A percentile compares a stretch with the other conserved stretches of the same genome.
These are phyloP conservation scores for Spondyliosoma cantharus DNA, from an alignment of 2,797 vertebrate genomes.

Conservation along the genomic window DNA sequence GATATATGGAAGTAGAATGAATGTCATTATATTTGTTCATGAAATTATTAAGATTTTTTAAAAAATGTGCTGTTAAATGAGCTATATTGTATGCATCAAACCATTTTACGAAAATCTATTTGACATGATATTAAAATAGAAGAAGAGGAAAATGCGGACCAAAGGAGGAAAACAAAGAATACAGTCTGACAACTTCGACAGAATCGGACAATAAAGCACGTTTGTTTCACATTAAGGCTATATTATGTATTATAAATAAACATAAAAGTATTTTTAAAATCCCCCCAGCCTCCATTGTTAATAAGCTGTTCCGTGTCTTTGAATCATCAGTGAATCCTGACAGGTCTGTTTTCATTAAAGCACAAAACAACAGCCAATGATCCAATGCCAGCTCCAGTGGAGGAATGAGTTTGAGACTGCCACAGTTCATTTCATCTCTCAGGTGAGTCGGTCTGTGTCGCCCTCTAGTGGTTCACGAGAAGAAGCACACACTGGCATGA, in stretches of 20 bases:
- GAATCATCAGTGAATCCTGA: neutral
- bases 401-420: too few relatives aligned
- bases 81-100: neutral
- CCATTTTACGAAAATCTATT: neutral
- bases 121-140: neutral
- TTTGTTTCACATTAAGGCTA: neutral
- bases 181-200: neutral
- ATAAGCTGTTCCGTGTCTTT: neutral
- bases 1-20: neutral
- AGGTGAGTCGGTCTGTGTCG: slow-evolving; percentile 35
- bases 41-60: neutral
- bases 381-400: neutral
- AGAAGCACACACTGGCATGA: neutral
- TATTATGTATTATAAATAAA: neutral
- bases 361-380: neutral
- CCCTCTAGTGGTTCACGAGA: slow-evolving; percentile 64
- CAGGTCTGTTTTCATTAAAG: neutral
- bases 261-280: neutral
- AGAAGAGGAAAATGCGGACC: neutral
- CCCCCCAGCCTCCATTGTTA: too few relatives aligned
- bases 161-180: neutral
- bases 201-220: neutral
- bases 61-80: neutral
- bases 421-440: neutral
- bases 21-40: neutral